A percentile compares a stretch with the other conserved stretches of the same genome.
Evolutionary conservation across 2,888 invertebrate species (phyloP).

Genomic region (Acholoe squamosa): DNA sequence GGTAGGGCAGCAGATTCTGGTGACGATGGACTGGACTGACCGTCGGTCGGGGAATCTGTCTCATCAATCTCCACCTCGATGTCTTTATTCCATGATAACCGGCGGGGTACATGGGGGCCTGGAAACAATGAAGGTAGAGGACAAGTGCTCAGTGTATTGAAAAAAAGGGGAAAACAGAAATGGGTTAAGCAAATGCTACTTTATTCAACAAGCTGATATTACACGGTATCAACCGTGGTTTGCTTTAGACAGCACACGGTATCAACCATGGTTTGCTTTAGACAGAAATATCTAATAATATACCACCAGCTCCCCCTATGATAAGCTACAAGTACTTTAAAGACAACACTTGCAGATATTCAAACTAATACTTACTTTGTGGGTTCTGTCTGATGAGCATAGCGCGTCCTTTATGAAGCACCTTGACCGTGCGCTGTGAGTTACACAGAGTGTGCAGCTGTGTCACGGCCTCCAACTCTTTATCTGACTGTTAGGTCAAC

Average conservation of each 20-base stretch:
- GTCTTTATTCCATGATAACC: constrained; percentile 49
- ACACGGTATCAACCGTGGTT: no score
- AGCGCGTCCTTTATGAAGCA: constrained; percentile 54
- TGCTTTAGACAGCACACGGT: no score
- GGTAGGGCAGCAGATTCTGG: background rate
- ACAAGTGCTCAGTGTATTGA: background rate
- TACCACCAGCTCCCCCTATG: no score
- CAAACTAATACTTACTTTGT: constrained; percentile 46
- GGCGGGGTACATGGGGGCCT: constrained; percentile 20
- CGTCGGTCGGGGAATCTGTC: background rate
- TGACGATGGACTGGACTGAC: background rate
- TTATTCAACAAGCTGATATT: no score
- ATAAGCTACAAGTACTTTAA: no score
- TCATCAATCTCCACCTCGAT: constrained; percentile 21
- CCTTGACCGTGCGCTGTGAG: constrained; percentile 59
- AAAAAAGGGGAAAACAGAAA: no score
- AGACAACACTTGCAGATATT: no score
- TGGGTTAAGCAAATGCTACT: no score
- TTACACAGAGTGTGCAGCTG: constrained; percentile 63
- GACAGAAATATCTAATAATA: no score
- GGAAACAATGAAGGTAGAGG: background rate
- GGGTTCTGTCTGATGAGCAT: constrained; percentile 45
- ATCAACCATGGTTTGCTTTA: no score
- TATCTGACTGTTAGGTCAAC: constrained; percentile 40
- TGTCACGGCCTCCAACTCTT: constrained; percentile 61